Evolutionary conservation across 2,113 vertebrate genomes (phyloP), one percentile per base, ranked within the genome.

Genomic region (Saccopteryx bilineata): DNA sequence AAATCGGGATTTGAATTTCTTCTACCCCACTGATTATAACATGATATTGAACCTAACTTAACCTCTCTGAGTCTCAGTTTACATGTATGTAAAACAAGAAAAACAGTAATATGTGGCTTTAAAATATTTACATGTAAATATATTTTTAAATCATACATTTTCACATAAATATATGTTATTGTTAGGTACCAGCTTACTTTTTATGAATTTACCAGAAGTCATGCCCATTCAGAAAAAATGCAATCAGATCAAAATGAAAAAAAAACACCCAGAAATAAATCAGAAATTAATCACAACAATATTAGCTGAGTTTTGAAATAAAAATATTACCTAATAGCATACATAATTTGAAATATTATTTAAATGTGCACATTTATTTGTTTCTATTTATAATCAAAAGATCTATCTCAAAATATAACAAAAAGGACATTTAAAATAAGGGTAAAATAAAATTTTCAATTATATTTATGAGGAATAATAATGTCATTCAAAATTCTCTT

Each of bases 241-340:
- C 39, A 19, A 72, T 83, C 2, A 66, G 9, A 46, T 15, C 54
- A 17, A 78, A 96, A 89, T 54, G 6, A 2, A 21, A 76, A 88
- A 4, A 60, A 66, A 21, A 33, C 84, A 93, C 5, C 2, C 4
- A 46, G 5, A 60, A 66, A 21, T 33, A 88, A 93, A 7, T 3
- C 4, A 46, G 5, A 89, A 82, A n/a, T 52, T 21, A 81, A 33
- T 5, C 76, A 56, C 5, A 87, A 50, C 9, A 85, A 18, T 23
- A 28, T 23, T 74, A 69, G 28, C n/a, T 92, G 63, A 83, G 24
- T 68, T 92, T 86, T 90, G n/a, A 90, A 90, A 61, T 63, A 54
- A 91, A 96, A 91, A 56, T 69, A 81, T 58, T 87, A 19, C 23
- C 10, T 48, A 63, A n/a, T n/a, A 82, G 26, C n/a, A 13, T 66